A percentile compares a stretch with the other conserved stretches of the same genome.
These are phyloP conservation scores for Crocidura indochinensis DNA, from an alignment of 2,797 vertebrate genomes.

Conservation along the genomic window DNA sequence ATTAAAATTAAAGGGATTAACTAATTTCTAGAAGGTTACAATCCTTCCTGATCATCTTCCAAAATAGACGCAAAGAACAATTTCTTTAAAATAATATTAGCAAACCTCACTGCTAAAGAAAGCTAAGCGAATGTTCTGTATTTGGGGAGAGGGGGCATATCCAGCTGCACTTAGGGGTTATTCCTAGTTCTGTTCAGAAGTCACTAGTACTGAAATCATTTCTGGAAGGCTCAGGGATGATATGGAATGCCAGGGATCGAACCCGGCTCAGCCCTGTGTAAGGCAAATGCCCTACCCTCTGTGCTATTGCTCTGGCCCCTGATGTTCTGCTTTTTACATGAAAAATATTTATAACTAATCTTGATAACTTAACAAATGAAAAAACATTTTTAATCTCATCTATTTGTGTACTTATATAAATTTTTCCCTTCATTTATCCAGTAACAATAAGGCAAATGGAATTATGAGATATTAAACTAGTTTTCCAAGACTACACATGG, in stretches of 20 bases:
- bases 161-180: no score
- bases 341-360: conserved; percentile 70
- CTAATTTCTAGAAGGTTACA: conserved; percentile 64
- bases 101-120: conserved; percentile 14
- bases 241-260: no score
- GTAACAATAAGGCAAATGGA: conserved; percentile 38
- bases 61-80: conserved; percentile 46
- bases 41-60: conserved; percentile 43
- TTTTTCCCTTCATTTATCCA: conserved; percentile 12
- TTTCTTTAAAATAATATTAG: conserved; percentile 56
- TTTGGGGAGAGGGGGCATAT: no score
- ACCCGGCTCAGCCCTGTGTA: no score
- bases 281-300: no score
- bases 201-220: no score
- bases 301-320: no score
- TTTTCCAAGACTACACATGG: conserved; percentile 1
- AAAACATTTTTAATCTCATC: conserved; percentile 60
- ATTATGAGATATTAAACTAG: neutral
- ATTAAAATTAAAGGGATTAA: conserved; percentile 66
- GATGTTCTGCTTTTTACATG: neutral
- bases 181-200: no score
- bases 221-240: no score
- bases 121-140: conserved; percentile 13
- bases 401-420: conserved; percentile 1
- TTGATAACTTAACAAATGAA: conserved; percentile 58